Conservation (phyloP, 2,797 vertebrate species). For the Hydrocynus forskahlii region DNA sequence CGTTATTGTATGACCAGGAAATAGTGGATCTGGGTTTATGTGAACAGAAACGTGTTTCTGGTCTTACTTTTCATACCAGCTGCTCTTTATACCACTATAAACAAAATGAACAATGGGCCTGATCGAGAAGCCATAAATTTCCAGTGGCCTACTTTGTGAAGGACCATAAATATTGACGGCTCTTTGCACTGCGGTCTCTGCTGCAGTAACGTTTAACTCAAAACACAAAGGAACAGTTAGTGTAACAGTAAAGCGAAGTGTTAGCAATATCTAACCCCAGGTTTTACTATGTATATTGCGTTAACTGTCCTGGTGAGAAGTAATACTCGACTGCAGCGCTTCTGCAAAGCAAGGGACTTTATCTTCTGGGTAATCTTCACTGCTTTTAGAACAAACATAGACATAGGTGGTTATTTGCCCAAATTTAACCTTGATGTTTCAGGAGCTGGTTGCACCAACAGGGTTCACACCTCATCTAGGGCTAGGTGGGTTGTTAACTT, state of each 20-base stretch:
- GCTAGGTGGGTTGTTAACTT: too few species aligned
- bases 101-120: conserved; percentile 58
- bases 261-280: conserved; percentile 29
- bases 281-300: conserved; percentile 20
- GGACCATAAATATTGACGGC: conserved; percentile 66
- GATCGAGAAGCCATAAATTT: conserved; percentile 61
- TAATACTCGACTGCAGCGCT: not conserved
- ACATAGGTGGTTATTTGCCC: not conserved
- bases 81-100: conserved; percentile 64
- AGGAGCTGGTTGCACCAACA: too few species aligned
- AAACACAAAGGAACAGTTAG: conserved; percentile 19
- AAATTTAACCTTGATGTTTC: not conserved
- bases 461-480: too few species aligned
- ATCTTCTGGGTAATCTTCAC: not conserved
- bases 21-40: conserved; percentile 28
- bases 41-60: conserved; percentile 17
- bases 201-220: conserved; percentile 23
- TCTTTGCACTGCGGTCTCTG: conserved; percentile 28
- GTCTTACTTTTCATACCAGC: conserved; percentile 46
- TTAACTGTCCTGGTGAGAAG: conserved; percentile 16
- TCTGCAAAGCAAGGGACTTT: not conserved
- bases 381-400: not conserved
- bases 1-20: not conserved
- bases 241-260: conserved; percentile 21
- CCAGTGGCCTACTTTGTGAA: conserved; percentile 53